Evolutionary conservation across 2,888 invertebrate genomes (phyloP).

Genomic region (Patella caerulea): DNA sequence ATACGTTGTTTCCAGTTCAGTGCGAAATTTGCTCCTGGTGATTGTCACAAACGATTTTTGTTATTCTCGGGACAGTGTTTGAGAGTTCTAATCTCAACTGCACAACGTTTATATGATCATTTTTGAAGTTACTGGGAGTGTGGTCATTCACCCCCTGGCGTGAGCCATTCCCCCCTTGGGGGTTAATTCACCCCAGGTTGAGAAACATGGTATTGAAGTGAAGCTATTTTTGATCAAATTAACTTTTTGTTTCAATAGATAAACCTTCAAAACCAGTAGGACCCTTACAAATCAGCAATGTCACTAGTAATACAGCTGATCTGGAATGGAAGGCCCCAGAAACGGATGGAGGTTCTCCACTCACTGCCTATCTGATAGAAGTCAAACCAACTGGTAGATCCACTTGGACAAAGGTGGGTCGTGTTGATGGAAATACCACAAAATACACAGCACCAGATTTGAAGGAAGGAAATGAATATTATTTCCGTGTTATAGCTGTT

Average conservation of each 20-base stretch:
- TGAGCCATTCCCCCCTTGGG: too few relatives aligned
- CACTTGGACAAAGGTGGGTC: conserved; percentile 80
- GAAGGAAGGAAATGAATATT: conserved; percentile 84
- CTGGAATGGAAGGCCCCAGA: conserved; percentile 74
- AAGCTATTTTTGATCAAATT: too few relatives aligned
- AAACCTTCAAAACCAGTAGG: conserved; percentile 92
- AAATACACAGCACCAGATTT: conserved; percentile 75
- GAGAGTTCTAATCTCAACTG: too few relatives aligned
- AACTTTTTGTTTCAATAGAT: conserved; percentile 74
- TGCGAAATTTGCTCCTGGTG: too few relatives aligned
- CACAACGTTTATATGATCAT: too few relatives aligned
- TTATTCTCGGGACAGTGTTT: too few relatives aligned
- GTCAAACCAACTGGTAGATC: conserved; percentile 83
- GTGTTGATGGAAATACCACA: conserved; percentile 44
- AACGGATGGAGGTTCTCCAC: conserved; percentile 66
- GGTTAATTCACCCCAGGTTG: too few relatives aligned
- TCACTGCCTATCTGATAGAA: conserved; percentile 68
- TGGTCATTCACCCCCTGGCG: too few relatives aligned
- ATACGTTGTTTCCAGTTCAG: too few relatives aligned
- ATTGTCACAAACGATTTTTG: too few relatives aligned
- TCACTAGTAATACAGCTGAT: conserved; percentile 89
- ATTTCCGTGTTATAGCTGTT: conserved; percentile 88
- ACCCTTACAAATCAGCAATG: conserved; percentile 80
- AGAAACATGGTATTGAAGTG: too few relatives aligned
- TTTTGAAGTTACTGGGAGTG: too few relatives aligned